A percentile compares a stretch with the other conserved stretches of the same genome.
These are phyloP conservation scores for Hiodon alosoides DNA, from an alignment of 2,113 vertebrate species.

Conservation along the genomic window DNA sequence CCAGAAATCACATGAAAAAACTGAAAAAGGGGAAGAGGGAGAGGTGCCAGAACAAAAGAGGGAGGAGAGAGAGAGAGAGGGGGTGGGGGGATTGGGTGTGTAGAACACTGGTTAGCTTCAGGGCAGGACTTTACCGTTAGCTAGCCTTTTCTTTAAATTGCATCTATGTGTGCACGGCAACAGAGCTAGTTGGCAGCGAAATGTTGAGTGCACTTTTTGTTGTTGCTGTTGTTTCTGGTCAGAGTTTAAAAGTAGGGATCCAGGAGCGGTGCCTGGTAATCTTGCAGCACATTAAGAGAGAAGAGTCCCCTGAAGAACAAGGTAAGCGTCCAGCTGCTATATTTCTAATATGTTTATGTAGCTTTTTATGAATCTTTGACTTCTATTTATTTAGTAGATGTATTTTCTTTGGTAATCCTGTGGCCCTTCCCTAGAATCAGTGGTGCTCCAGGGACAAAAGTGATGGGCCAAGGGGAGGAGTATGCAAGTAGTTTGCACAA, in stretches of 20 bases:
- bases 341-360: background rate
- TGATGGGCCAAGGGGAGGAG: too few species aligned
- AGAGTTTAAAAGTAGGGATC: background rate
- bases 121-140: too few species aligned
- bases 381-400: conserved; percentile 35
- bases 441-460: conserved; percentile 13
- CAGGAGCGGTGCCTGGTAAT: background rate
- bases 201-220: background rate
- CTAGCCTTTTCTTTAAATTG: background rate
- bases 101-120: background rate
- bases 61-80: conserved; percentile 40
- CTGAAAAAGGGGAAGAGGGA: conserved; percentile 35
- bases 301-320: conserved; percentile 11
- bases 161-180: background rate
- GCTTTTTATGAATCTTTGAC: background rate
- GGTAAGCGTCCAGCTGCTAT: conserved; percentile 20
- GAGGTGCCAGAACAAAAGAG: conserved; percentile 33
- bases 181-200: background rate
- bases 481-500: too few species aligned
- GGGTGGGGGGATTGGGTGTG: conserved; percentile 14
- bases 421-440: conserved; percentile 59
- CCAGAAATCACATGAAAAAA: conserved; percentile 46
- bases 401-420: conserved; percentile 54
- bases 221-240: background rate
- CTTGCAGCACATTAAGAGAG: conserved; percentile 9